Evolutionary conservation across 2,113 vertebrate genomes (phyloP).

Genomic region (Tyrannus savana): DNA sequence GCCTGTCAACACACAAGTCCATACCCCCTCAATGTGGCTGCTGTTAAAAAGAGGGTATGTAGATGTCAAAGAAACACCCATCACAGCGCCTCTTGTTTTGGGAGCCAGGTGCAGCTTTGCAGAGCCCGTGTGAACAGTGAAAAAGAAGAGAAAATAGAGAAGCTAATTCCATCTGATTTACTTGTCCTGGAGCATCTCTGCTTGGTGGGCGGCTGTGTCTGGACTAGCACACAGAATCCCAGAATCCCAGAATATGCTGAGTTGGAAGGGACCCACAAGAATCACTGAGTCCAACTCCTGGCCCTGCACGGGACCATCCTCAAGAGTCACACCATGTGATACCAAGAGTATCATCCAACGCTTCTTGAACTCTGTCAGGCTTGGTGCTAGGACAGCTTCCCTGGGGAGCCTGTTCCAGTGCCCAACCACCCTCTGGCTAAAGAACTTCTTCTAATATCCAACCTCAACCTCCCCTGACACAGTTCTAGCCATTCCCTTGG

Average conservation of each 20-base stretch:
- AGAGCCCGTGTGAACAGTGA: not conserved
- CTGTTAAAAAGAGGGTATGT: not conserved
- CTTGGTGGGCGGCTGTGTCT: not conserved
- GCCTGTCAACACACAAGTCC: not conserved
- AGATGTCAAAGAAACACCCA: not conserved
- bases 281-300: no score
- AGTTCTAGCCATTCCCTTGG: no score
- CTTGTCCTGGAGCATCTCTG: not conserved
- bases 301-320: no score
- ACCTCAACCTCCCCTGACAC: no score
- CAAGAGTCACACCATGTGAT: no score
- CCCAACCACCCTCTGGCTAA: no score
- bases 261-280: no score
- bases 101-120: not conserved
- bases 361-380: no score
- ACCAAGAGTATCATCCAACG: no score
- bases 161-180: not conserved
- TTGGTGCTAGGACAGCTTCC: no score
- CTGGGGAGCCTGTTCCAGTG: no score
- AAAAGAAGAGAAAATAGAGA: not conserved
- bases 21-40: not conserved
- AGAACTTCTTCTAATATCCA: no score
- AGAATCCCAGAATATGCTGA: not conserved
- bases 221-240: not conserved
- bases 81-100: not conserved